phyloP scores from a whole-genome alignment of 2,113 vertebrate genomes.

The human region DNA sequence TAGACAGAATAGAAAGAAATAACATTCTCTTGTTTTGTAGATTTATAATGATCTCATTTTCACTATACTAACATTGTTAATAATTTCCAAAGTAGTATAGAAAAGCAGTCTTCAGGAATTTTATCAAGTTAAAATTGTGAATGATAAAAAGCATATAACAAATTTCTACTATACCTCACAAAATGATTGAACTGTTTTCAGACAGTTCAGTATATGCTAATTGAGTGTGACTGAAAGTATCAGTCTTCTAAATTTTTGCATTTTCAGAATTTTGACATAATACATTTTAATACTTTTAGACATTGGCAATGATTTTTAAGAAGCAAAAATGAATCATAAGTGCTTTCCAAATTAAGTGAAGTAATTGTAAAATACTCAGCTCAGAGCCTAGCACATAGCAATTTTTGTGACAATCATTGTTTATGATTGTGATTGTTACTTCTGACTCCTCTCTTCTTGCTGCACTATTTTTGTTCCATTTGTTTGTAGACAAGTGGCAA shows the following conservation, averaged over 20 bases:
- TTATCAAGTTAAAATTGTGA: slow-evolving; percentile 18
- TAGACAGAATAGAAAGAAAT: background rate
- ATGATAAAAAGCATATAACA: background rate
- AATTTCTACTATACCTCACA: background rate
- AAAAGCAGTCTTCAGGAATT: background rate
- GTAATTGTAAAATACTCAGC: background rate
- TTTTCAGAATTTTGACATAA: background rate
- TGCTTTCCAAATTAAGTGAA: background rate
- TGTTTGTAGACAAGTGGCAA: background rate
- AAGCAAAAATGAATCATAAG: background rate
- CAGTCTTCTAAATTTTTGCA: background rate
- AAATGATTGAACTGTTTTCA: background rate
- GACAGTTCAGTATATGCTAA: background rate
- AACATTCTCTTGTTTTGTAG: background rate
- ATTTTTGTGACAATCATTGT: background rate
- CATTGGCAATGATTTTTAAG: background rate
- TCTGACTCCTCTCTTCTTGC: background rate
- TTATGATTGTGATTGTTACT: background rate
- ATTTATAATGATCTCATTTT: background rate
- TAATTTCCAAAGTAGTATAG: slow-evolving; percentile 33
- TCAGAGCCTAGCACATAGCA: background rate
- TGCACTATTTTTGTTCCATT: background rate
- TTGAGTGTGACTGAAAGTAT: background rate
- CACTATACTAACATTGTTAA: background rate
- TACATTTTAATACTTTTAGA: background rate